phyloP scores from a whole-genome alignment of 2,797 vertebrate genomes.

The Capromys pilorides region DNA sequence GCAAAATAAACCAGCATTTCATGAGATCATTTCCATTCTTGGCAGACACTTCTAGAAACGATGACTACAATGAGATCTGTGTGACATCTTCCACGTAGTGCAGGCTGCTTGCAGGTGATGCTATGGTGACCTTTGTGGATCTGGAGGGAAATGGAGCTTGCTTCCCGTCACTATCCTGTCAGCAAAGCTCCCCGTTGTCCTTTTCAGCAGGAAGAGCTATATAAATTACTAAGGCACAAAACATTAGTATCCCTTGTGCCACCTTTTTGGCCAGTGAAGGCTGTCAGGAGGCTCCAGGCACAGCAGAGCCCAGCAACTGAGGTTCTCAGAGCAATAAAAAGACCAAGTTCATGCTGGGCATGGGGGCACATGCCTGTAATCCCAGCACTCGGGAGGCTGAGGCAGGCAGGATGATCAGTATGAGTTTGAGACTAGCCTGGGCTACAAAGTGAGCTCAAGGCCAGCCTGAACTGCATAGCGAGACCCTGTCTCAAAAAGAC shows the following conservation, averaged over 20 bases:
- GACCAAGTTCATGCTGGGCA: neutral
- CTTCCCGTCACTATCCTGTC: conserved; percentile 14
- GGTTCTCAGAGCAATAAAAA: conserved; percentile 58
- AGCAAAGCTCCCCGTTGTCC: conserved; percentile 36
- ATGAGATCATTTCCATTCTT: neutral
- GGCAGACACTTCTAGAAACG: neutral
- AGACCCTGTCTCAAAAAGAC: too few relatives aligned
- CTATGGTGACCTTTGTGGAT: neutral
- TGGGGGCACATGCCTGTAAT: too few relatives aligned
- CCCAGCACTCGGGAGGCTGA: too few relatives aligned
- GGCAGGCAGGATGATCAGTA: too few relatives aligned
- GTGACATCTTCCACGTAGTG: neutral
- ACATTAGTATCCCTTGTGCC: conserved; percentile 11
- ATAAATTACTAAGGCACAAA: neutral
- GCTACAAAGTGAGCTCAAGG: too few relatives aligned
- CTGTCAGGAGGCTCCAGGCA: conserved; percentile 69
- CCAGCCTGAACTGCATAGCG: too few relatives aligned
- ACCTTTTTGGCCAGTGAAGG: conserved; percentile 54
- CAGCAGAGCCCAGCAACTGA: neutral
- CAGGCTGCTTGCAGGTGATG: neutral
- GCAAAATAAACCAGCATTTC: neutral
- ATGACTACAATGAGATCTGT: neutral
- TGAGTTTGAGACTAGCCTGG: too few relatives aligned
- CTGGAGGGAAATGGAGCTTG: neutral
- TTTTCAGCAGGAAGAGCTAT: conserved; percentile 46